Percentiles rank a stretch among this genome's conserved stretches.
Evolutionary conservation across 2,797 vertebrate genomes (phyloP).

Genomic region (Falco novaeseelandiae): DNA sequence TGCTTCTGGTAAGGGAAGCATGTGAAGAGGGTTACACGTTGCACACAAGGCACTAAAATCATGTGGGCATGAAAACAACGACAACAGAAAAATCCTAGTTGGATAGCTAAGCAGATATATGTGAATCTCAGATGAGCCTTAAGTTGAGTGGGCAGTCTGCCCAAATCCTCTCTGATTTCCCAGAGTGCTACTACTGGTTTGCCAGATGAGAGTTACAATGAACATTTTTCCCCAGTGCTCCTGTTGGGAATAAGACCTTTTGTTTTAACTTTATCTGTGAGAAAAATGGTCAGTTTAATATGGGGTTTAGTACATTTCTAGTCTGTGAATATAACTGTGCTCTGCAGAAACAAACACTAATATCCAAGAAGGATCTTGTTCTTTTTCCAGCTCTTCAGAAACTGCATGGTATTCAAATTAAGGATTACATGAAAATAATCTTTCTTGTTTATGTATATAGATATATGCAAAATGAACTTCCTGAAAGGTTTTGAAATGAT

Average conservation of each 20-base stretch:
- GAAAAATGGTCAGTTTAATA: constrained; percentile 18
- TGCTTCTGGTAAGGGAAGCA: background rate
- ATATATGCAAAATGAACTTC: background rate
- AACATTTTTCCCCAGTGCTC: constrained; percentile 13
- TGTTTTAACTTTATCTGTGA: constrained; percentile 34
- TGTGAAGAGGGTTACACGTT: background rate
- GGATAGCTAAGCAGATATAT: background rate
- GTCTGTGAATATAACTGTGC: background rate
- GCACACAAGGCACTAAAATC: constrained; percentile 24
- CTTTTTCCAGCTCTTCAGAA: background rate
- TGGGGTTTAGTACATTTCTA: background rate
- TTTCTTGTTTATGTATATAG: constrained; percentile 11
- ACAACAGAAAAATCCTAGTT: background rate
- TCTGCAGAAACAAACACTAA: constrained; percentile 11
- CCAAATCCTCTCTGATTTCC: constrained; percentile 61
- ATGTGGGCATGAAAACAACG: background rate
- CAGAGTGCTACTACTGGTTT: constrained; percentile 35
- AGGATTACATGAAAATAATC: background rate
- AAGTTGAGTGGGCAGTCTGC: constrained; percentile 44
- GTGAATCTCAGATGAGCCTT: constrained; percentile 49
- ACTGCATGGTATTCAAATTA: background rate
- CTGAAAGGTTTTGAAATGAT: background rate
- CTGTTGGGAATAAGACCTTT: constrained; percentile 9
- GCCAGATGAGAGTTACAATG: constrained; percentile 43
- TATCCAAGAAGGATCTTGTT: background rate